phyloP scores from a whole-genome alignment of 2,113 vertebrate species.

The Puntigrus tetrazona region DNA sequence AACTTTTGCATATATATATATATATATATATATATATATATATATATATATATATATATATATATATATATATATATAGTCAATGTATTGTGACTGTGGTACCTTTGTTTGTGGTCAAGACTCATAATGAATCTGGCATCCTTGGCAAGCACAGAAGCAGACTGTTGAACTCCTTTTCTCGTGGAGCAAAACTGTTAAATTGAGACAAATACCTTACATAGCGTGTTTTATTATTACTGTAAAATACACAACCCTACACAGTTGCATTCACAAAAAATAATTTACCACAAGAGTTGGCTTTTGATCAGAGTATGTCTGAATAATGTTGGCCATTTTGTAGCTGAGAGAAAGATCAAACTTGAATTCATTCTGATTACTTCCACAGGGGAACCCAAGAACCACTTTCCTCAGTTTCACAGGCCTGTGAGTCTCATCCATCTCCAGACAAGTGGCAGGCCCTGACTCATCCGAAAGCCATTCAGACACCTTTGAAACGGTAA shows the following conservation, averaged over 20 bases:
- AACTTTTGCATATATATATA: no score
- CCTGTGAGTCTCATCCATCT: conserved; percentile 91
- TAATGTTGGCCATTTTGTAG: conserved; percentile 91
- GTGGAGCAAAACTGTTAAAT: conserved; percentile 92
- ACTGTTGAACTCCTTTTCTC: conserved; percentile 94
- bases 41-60: no score
- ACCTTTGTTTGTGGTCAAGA: conserved; percentile 90
- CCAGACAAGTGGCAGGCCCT: conserved; percentile 83
- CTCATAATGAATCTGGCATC: conserved; percentile 89
- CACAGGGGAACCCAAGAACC: conserved; percentile 91
- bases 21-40: no score
- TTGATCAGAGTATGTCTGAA: conserved; percentile 92
- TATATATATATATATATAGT: background rate
- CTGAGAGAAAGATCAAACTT: conserved; percentile 95
- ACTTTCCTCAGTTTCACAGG: conserved; percentile 94
- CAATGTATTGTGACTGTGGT: background rate
- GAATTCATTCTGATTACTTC: conserved; percentile 87
- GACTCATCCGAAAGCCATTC: conserved; percentile 90
- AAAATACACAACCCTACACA: background rate
- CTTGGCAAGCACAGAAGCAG: conserved; percentile 88
- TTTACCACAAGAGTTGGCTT: conserved; percentile 93
- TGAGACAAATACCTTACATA: conserved; percentile 47
- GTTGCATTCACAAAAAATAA: background rate
- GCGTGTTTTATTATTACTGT: no score
- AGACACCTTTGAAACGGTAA: conserved; percentile 79